A percentile compares a stretch with the other conserved stretches of the same genome.
These are phyloP conservation scores for Hydroisotoma schaefferi DNA, from an alignment of 2,888 invertebrate species.

Conservation along the genomic window DNA sequence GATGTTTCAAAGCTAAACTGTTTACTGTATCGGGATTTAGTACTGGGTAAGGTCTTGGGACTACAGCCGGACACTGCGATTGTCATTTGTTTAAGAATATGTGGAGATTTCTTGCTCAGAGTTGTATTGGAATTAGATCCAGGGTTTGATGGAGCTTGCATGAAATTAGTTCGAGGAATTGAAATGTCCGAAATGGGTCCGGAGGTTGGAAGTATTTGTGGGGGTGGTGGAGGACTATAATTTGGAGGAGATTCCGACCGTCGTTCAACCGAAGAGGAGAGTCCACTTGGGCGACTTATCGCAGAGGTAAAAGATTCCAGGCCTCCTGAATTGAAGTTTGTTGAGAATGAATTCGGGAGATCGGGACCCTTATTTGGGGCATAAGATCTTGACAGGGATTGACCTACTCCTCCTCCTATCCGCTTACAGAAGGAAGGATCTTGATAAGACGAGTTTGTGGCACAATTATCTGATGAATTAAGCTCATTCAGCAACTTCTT, in stretches of 20 bases:
- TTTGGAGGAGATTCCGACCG: conserved; percentile 43
- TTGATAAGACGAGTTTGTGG: conserved; percentile 37
- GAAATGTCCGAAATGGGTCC: neutral
- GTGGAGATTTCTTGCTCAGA: conserved; percentile 42
- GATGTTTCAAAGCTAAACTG: conserved; percentile 36
- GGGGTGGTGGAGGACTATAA: conserved; percentile 46
- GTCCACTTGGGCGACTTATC: conserved; percentile 29
- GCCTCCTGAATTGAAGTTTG: conserved; percentile 41
- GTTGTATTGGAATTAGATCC: conserved; percentile 10
- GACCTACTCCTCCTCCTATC: too few species aligned
- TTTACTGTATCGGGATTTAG: conserved; percentile 27
- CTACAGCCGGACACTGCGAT: conserved; percentile 44
- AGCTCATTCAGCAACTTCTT: conserved; percentile 84
- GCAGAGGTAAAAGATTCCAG: conserved; percentile 17
- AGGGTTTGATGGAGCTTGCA: conserved; percentile 30
- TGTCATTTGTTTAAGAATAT: conserved; percentile 47
- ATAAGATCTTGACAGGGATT: too few species aligned
- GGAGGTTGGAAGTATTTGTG: conserved; percentile 15
- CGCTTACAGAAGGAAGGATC: conserved; percentile 30
- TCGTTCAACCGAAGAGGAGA: conserved; percentile 18
- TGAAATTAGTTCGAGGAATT: conserved; percentile 6
- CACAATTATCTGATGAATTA: conserved; percentile 52
- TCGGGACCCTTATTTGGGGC: too few species aligned
- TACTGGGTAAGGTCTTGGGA: conserved; percentile 44
- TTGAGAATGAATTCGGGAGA: conserved; percentile 47